These are phyloP conservation scores for Nothocercus julius DNA, from an alignment of 2,113 vertebrate genomes.

Conservation along the genomic window DNA sequence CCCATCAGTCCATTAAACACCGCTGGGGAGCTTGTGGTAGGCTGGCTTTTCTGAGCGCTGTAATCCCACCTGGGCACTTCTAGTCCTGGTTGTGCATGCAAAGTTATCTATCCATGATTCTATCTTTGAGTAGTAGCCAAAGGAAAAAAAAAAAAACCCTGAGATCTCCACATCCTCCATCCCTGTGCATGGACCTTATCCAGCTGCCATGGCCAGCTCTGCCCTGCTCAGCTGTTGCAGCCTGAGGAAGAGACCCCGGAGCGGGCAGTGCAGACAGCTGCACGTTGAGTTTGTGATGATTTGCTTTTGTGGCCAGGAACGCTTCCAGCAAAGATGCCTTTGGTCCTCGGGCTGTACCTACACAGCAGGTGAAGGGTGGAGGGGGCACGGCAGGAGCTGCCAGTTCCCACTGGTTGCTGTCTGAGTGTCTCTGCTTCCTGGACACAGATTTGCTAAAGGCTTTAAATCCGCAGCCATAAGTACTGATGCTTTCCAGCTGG, in stretches of 20 bases:
- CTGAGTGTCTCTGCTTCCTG: background rate
- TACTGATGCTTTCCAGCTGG: background rate
- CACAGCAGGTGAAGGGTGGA: accelerated
- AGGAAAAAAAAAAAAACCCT: background rate
- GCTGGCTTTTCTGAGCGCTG: background rate
- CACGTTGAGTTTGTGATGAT: background rate
- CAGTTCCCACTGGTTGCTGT: background rate
- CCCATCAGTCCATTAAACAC: background rate
- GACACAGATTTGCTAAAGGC: background rate
- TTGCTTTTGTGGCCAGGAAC: background rate
- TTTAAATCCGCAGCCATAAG: background rate
- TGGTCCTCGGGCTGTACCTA: background rate
- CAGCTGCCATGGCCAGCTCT: background rate
- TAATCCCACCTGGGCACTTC: background rate
- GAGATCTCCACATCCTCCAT: background rate
- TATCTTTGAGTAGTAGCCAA: background rate
- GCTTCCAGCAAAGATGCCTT: accelerated
- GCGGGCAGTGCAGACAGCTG: background rate
- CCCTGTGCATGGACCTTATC: too few relatives aligned
- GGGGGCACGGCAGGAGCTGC: background rate
- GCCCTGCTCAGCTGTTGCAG: background rate
- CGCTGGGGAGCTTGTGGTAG: background rate
- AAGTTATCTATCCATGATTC: background rate
- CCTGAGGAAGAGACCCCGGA: background rate
- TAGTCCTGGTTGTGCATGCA: background rate